Conservation (phyloP, 2,113 vertebrate genomes). For the Toxotes chatareus region DNA sequence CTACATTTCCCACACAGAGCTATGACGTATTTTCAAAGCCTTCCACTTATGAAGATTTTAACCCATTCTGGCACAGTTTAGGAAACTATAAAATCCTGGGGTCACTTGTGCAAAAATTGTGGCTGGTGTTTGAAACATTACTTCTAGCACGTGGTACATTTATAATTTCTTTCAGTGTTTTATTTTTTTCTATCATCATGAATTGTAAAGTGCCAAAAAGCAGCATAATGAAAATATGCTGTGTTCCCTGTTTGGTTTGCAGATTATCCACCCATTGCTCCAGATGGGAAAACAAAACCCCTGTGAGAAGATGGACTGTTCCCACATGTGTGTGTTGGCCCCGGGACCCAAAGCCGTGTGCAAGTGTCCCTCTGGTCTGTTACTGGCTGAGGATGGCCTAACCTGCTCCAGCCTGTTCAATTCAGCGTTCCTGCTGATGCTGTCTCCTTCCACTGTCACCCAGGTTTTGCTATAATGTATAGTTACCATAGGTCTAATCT, state of each 20-base stretch:
- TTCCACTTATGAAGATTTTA: not conserved
- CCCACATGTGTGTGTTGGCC: constrained; percentile 91
- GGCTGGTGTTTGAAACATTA: not conserved
- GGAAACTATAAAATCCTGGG: not conserved
- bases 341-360: constrained; percentile 83
- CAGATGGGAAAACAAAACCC: constrained; percentile 80
- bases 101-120: not conserved
- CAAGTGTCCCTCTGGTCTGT: constrained; percentile 83
- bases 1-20: not conserved
- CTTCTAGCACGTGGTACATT: too few species aligned
- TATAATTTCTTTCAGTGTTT: not conserved
- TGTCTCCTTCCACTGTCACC: constrained; percentile 77
- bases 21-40: not conserved
- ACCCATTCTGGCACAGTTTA: not conserved
- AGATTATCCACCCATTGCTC: constrained; percentile 82
- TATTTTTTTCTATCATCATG: not conserved
- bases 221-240: not conserved
- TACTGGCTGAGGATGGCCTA: constrained; percentile 79
- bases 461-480: constrained; percentile 78
- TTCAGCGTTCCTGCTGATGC: constrained; percentile 85
- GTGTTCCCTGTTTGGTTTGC: constrained; percentile 6
- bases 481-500: not conserved
- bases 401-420: constrained; percentile 83
- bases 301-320: constrained; percentile 83
- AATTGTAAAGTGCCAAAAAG: too few species aligned